Conservation (phyloP, 1,140 invertebrate species). For the Chironomus striatipennis region DNA sequence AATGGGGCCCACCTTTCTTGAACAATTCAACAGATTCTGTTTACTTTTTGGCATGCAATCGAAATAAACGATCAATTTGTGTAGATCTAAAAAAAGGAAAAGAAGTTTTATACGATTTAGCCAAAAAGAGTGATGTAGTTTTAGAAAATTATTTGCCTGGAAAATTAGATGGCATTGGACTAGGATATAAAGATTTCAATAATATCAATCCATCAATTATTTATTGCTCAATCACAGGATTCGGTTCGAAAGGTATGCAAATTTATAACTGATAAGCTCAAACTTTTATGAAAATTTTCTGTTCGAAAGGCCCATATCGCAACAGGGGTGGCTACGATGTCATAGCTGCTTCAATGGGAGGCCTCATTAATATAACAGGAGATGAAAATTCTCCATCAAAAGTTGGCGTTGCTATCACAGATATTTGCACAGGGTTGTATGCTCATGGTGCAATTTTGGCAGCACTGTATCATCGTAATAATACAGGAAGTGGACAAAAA, state of each 20-base stretch:
- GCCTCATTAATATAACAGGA: conserved; percentile 84
- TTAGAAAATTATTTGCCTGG: conserved; percentile 95
- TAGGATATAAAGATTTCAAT: conserved; percentile 72
- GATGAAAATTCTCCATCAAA: conserved; percentile 78
- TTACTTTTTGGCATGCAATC: conserved; percentile 83
- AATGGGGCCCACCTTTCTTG: conserved; percentile 89
- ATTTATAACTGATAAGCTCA: no score
- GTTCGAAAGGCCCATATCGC: conserved; percentile 74
- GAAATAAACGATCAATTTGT: conserved; percentile 93
- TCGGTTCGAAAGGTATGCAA: conserved; percentile 51
- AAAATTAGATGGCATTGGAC: conserved; percentile 63
- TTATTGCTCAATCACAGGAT: conserved; percentile 92
- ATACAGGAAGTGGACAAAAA: conserved; percentile 78
- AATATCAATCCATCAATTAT: conserved; percentile 69
- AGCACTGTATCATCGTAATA: conserved; percentile 67
- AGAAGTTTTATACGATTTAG: conserved; percentile 64
- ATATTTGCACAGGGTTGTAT: conserved; percentile 86
- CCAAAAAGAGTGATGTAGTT: conserved; percentile 71
- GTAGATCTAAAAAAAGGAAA: conserved; percentile 76
- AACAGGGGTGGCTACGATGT: conserved; percentile 89
- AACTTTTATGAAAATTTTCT: conserved; percentile 47
- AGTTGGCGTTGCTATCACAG: conserved; percentile 86
- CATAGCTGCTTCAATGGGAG: conserved; percentile 86
- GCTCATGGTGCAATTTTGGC: conserved; percentile 93
- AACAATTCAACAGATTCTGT: conserved; percentile 59